These are phyloP conservation scores for Sericinus montela DNA, from an alignment of 2,888 invertebrate genomes.

Conservation along the genomic window DNA sequence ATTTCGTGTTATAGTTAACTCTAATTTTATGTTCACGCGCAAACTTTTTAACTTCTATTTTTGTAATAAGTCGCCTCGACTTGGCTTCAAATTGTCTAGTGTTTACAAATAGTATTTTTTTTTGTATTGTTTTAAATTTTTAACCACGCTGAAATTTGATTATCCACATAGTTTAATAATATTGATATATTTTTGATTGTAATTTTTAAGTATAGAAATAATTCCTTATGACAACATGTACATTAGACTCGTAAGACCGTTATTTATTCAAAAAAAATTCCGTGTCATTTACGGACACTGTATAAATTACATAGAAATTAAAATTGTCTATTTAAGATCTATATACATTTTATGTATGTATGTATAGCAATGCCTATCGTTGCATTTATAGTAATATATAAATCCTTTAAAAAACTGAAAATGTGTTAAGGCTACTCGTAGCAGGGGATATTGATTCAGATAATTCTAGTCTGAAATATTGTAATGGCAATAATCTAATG, in stretches of 20 bases:
- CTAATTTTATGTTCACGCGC: constrained; percentile 1
- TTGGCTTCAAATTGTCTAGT: neutral
- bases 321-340: neutral
- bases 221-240: constrained; percentile 9
- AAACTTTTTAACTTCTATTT: constrained; percentile 2
- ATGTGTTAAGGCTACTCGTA: constrained; percentile 1
- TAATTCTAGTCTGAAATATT: neutral
- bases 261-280: constrained; percentile 9
- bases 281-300: constrained; percentile 17
- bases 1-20: neutral
- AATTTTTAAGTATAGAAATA: constrained; percentile 7
- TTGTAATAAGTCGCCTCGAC: neutral
- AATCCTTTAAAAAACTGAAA: neutral
- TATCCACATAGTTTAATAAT: neutral
- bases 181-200: constrained; percentile 9
- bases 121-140: neutral
- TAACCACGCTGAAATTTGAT: neutral
- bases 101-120: neutral
- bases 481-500: neutral
- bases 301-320: neutral
- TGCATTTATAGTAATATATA: constrained; percentile 12
- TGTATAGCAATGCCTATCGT: neutral
- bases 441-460: neutral
- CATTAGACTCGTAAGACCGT: constrained; percentile 4
- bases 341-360: neutral